Percentiles rank a stretch among this genome's conserved stretches.
Evolutionary conservation across 2,797 vertebrate species (phyloP).

Genomic region (Alosa sapidissima): DNA sequence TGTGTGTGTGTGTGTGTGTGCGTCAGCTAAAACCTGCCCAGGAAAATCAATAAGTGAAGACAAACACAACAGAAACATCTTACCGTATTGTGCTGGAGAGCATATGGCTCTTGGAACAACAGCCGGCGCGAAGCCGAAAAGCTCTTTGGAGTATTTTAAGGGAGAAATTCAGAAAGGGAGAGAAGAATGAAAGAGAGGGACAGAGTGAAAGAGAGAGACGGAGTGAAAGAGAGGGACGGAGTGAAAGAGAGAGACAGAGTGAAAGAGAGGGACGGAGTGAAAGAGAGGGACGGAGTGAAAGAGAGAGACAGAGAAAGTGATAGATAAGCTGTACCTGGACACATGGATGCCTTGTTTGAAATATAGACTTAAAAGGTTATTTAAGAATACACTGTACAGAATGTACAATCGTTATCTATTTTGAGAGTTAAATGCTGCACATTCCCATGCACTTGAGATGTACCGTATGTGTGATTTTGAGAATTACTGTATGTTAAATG

Average conservation of each 20-base stretch:
- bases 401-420: neutral
- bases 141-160: neutral
- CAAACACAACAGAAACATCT: neutral
- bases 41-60: constrained; percentile 7
- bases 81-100: too few relatives aligned
- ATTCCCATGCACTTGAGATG: too few relatives aligned
- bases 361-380: too few relatives aligned
- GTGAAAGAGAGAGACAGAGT: neutral
- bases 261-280: neutral
- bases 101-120: neutral
- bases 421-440: neutral
- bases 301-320: neutral
- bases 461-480: neutral
- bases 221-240: neutral
- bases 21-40: neutral
- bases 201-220: neutral
- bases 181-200: neutral
- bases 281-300: neutral
- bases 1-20: constrained; percentile 16
- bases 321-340: neutral
- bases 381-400: too few relatives aligned
- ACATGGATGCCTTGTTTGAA: neutral
- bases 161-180: neutral
- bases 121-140: neutral
- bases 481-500: too few relatives aligned